Evolutionary conservation across 2,113 vertebrate species (phyloP), one percentile per base, ranked within the genome.

Genomic region (Pongo abelii): DNA sequence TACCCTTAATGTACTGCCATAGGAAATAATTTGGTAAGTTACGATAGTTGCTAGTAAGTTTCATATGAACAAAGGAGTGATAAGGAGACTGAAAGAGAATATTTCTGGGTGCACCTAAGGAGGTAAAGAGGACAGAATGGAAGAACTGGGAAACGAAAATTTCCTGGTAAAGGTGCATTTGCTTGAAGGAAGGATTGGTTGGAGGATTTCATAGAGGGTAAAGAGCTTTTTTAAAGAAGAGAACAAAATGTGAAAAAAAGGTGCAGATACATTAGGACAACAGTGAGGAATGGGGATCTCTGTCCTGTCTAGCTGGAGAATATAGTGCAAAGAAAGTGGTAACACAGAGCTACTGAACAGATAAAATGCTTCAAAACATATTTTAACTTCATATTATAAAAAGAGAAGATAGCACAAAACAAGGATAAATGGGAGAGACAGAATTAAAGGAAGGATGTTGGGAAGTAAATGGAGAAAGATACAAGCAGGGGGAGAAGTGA

Each of bases 1-100:
- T 89, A 18, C n/a, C 38, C 75, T 92, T 55, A 52, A 80, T 94
- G 12, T 59, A 18, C 38, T 93, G 94, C 55, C 61, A 50, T 22
- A 83, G n/a, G 40, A 97, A 78, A 77, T 83, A 86, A 93, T 50
- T 75, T 92, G n/a, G 20, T 43, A 57, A 91, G 23, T 74, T 90
- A 59, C 79, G 38, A 74, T 75, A 86, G 27, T 78, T 87, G 57
- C 30, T 40, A 84, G 23, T 57, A 75, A 50, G 2, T 50, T 92
- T 94, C 61, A 78, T 20, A 52, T 40, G 35, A 57, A 90, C 4
- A 92, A 89, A 46, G 6, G 84, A 64, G 91, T 89, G 77, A 43
- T 40, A 1, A 89, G 20, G 48, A 55, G 43, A 85, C 84, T 72
- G 48, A 57, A 59, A 57, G 43, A 64, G 85, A 75, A 57, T 20